Base-by-base conservation (phyloP, 2,113 vertebrate genomes). In the Menidia beryllina region DNA sequence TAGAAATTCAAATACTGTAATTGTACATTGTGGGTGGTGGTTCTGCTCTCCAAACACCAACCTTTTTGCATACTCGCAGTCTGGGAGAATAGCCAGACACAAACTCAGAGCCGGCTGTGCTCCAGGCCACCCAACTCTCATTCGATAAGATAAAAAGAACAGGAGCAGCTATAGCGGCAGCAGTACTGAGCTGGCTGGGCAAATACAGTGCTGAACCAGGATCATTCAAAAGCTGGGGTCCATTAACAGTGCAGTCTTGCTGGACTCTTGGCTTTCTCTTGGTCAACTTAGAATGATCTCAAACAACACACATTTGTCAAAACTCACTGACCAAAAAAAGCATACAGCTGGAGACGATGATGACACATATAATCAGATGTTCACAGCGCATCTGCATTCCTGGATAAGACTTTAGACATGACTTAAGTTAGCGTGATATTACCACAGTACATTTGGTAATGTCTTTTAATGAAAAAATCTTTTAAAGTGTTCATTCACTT, bases 351-450 rank as follows among this genome's bases (percentile, higher is more conserved):
- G 66, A 72, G 71, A 82, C 63, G 48, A 50, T 26, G 74, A 89
- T 84, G 80, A 91, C 85, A 89, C 67, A 75, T 87, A 68, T 81
- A 88, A 87, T 90, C 79, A 86, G 67, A 77, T 85, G 63, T 81
- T 70, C 62, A 80, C 41, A 45, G 13, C 7, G n/a, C 83, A 87
- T 88, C 68, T 86, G 77, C 72, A 76, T 76, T 79, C 59, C 73
- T 90, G 87, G 87, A 86, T 83, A 61, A 72, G 57, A 66, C 79
- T 85, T 85, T 67, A 39, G 43, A 74, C 83, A 92, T 92, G 77
- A 93, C 83, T 78, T 90, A 78, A 90, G 83, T 79, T 88, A 73
- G 78, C 77, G 75, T 92, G 90, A 88, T 82, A 66, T 43, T 70
- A 56, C 73, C 74, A 38, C 58, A 59, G 38, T 17, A 69, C 75